Base-by-base conservation (phyloP, 2,113 vertebrate genomes). In the Plestiodon gilberti region DNA sequence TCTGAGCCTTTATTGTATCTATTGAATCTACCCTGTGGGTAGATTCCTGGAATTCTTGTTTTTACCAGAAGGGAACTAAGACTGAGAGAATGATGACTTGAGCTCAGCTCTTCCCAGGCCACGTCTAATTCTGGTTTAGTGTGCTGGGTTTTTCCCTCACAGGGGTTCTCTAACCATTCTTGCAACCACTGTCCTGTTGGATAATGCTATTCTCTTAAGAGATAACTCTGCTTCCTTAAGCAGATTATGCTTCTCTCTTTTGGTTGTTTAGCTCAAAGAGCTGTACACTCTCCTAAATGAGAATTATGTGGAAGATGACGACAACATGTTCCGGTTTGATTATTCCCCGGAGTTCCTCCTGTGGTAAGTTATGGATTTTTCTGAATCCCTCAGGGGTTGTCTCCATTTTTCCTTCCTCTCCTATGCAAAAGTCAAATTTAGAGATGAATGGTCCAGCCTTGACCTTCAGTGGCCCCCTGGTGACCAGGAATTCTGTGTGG, bases 281-380 rank as follows among this genome's bases (percentile, higher is more conserved):
- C 97, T 99, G 9, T 99, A 99, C 91, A 99, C 98, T 0, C 97
- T 99, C 43, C 97, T 99, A 83, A 99, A 99, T 0, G 99, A 99
- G 95, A 99, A 99, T 94, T 99, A 99, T 0, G 99, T 99, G 93
- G 99, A 99, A 93, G 99, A 99, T 5, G 99, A 99, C 1, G 99
- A 99, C 96, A 99, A 99, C 96, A 99, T 99, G 99, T 99, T 99
- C 96, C 97, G 99, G 6, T 99, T 99, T 87, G 99, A 99, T 95
- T 99, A 99, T 94, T 99, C 99, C 0, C 98, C 99, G 0, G 99
- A 99, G 88, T 99, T 99, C 92, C 97, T 99, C 84, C 96, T 99
- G 85, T 99, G 99, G 99, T 99, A 96, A 97, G 96, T 95, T 30
- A n/a, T 0, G 33, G 89, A 18, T 81, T n/a, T 43, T 33, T 17